Evolutionary conservation across 2,888 invertebrate genomes (phyloP), one percentile per base, ranked within the genome.

Genomic region (Odontothrips loti): DNA sequence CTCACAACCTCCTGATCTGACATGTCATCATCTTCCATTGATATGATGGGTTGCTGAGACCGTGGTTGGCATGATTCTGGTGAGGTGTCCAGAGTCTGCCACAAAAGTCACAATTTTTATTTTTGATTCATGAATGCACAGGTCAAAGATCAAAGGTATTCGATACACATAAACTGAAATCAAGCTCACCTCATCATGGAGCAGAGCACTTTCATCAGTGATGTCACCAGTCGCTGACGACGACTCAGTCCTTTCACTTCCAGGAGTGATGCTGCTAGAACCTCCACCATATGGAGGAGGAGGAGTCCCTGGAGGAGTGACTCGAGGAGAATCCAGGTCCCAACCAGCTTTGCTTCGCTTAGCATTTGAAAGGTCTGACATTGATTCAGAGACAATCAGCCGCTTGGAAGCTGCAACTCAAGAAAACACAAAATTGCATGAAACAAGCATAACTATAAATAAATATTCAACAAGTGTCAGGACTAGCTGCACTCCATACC

Each of bases 21-120:
- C 83, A 95, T 93, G 85, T 97, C 97, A 86, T 97, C 97, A 86
- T 97, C 97, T 87, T 98, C 97, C 95, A 97, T 97, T 23, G 96
- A 96, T 85, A 97, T 96, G 82, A 97, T 97, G 79, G 94, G 93
- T 86, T 94, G 91, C 86, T 95, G 95, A 3, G 90, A 89, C 84
- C 68, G 20, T 68, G 20, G n/a, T 11, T 68, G 20, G 23, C 68
- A 20, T 51, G 51, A 51, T 23, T 68, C 68, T 23, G 68, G 68
- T 8, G 68, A 68, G 20, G 68, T 68, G 23, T 68, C 68, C 8
- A 68, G 68, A 23, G n/a, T 68, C 68, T 68, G 23, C 23, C n/a
- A n/a, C n/a, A 68, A 68, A 6, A 0, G 0, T n/a, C 20, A 68
- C 68, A 68, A n/a, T 8, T 3, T 68, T n/a, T 4, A 10, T 4